Base-by-base conservation (phyloP, 2,113 vertebrate species). In the Lipophrys pholis region DNA sequence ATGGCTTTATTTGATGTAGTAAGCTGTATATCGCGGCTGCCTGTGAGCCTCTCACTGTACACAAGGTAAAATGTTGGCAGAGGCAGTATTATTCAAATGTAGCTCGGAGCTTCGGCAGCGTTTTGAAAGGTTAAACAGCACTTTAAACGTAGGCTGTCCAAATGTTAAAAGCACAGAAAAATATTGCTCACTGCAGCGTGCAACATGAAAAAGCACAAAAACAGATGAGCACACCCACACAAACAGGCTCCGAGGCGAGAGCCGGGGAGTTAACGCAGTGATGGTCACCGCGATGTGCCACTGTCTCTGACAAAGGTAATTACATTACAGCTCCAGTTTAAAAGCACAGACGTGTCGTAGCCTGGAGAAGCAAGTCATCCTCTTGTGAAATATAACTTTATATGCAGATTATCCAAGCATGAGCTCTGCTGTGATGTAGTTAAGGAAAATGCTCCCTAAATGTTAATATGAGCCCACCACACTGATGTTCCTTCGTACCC, bases 91-190 rank as follows among this genome's bases (percentile, higher is more conserved):
- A 82, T 82, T 85, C 71, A 85, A 83, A 87, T 80, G 72, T 49
- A 72, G 75, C 73, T 71, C 7, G 4, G 65, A 82, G 79, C 78
- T 71, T 82, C 42, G 0, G 75, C 72, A 87, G 72, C 51, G 6
- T 40, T 83, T 84, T 85, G 81, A 83, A 88, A 89, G 89, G 85
- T 91, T 88, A 86, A 90, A 87, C 76, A 85, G 84, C 81, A 83
- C 74, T 87, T 90, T 80, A 81, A 89, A 88, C 41, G 67, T 64
- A 45, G 80, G 80, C 63, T 80, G 69, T 80, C 67, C 81, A 90
- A 86, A 89, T 83, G 80, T 87, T 85, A 84, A 87, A 73, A 76
- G 76, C 85, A 69, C 54, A 30, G 21, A 50, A 65, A 83, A 83
- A 77, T 62, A 80, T 58, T 59, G 54, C 75, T 58, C 17, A 65